Evolutionary conservation across 2,113 vertebrate species (phyloP), one percentile per base, ranked within the genome.

Genomic region (Meles meles): DNA sequence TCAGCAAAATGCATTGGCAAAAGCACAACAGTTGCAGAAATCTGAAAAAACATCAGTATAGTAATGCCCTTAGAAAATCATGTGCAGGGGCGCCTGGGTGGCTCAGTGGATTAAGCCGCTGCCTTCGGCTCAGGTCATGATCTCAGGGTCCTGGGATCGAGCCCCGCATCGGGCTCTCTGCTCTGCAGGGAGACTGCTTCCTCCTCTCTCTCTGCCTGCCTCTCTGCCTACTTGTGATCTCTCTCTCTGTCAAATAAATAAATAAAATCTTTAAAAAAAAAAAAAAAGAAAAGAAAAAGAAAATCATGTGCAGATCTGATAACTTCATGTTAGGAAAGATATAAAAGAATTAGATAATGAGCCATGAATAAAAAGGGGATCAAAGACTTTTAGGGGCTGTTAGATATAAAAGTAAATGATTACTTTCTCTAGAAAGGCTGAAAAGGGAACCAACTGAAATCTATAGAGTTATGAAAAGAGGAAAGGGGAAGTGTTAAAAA

Each of bases 311-410:
- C 12, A 92, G n/a, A 77, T 88, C 76, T 71, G 49, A 82, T 65
- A 96, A 96, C 49, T 91, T 74, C 34, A 80, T 44, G 18, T 74
- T 63, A 96, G 63, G 37, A 96, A 88, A 85, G n/a, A 88, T 47
- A 84, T 37, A 88, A 90, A 82, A 63, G 49, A 90, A 88, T 87
- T 82, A 88, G n/a, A 55, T 59, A 96, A 92, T 93, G 37, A 92
- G 59, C 25, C 77, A 65, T 57, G 57, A 12, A n/a, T 59, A 69
- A 71, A 13, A 74, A 59, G 52, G 34, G 88, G 44, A 72, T 31
- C 17, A 39, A 92, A 96, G 52, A 80, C n/a, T 71, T 82, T 85
- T 27, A 44, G 65, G 12, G 39, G 49, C 42, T 61, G 27, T 81
- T 63, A 34, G 18, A 94, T 65, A 93, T 80, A 93, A 95, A 93